Evolutionary conservation across 2,888 invertebrate species (phyloP).

Genomic region (Isoperla grammatica): DNA sequence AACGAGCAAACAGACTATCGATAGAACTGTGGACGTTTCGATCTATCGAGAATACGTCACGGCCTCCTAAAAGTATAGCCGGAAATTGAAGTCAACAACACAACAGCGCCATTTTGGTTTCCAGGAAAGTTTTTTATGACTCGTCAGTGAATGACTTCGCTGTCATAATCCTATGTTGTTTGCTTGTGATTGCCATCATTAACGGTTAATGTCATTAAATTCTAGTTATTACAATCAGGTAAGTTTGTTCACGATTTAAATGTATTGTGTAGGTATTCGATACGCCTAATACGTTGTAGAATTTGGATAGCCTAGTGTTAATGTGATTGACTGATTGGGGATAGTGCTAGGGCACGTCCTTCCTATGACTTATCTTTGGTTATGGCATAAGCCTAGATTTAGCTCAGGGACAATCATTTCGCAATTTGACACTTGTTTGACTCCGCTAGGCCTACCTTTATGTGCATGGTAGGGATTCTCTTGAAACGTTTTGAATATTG

Average conservation of each 20-base stretch:
- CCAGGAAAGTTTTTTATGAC: slow-evolving; percentile 8
- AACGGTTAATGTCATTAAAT: background rate
- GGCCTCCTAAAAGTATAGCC: no score
- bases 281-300: no score
- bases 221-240: background rate
- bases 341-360: slow-evolving; percentile 13
- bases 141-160: slow-evolving; percentile 13
- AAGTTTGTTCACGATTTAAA: background rate
- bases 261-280: no score
- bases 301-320: no score
- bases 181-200: background rate
- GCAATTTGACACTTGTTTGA: slow-evolving; percentile 13
- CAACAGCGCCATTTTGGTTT: no score
- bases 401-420: slow-evolving; percentile 16
- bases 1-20: no score
- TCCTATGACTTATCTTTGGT: slow-evolving; percentile 23
- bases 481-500: no score
- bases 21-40: no score
- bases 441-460: slow-evolving; percentile 9
- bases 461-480: no score
- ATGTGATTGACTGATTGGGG: no score
- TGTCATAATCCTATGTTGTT: slow-evolving; percentile 13
- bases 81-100: no score
- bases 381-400: slow-evolving; percentile 16
- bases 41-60: no score